These are phyloP conservation scores for Melitaea cinxia DNA, from an alignment of 1,140 invertebrate genomes.

Conservation along the genomic window DNA sequence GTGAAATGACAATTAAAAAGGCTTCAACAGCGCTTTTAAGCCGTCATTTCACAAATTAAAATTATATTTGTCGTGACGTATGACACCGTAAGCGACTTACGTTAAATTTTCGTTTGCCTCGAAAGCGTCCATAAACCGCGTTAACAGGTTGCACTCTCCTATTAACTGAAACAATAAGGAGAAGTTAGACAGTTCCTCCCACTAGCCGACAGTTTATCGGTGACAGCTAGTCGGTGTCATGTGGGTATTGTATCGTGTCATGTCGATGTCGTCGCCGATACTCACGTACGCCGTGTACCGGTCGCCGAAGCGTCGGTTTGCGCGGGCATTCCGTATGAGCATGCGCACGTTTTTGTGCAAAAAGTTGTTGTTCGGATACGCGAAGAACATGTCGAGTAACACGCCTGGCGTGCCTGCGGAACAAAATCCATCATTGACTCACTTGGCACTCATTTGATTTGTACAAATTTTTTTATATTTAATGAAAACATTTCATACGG, in stretches of 20 bases:
- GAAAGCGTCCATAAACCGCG: conserved; percentile 80
- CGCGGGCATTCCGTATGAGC: conserved; percentile 86
- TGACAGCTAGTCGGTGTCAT: too few species aligned
- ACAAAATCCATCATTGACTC: neutral
- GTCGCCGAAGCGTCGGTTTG: conserved; percentile 47
- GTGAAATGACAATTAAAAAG: too few species aligned
- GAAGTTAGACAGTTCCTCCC: too few species aligned
- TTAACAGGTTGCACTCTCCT: conserved; percentile 79
- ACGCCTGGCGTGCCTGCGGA: conserved; percentile 69
- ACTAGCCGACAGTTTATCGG: too few species aligned
- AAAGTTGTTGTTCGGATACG: conserved; percentile 94
- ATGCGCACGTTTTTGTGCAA: conserved; percentile 92
- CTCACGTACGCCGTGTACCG: conserved; percentile 64
- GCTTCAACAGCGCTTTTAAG: too few species aligned
- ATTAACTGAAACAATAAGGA: conserved; percentile 74
- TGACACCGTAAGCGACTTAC: too few species aligned
- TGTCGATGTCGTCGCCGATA: conserved; percentile 16
- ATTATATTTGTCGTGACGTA: too few species aligned
- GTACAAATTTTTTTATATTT: too few species aligned
- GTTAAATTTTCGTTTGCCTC: conserved; percentile 80
- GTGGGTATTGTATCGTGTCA: too few species aligned
- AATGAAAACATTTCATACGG: too few species aligned
- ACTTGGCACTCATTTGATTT: too few species aligned
- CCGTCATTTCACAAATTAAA: too few species aligned
- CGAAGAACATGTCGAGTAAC: conserved; percentile 91